These are phyloP conservation scores for Mesembrinibis cayennensis DNA, from an alignment of 2,113 vertebrate genomes.

Conservation along the genomic window DNA sequence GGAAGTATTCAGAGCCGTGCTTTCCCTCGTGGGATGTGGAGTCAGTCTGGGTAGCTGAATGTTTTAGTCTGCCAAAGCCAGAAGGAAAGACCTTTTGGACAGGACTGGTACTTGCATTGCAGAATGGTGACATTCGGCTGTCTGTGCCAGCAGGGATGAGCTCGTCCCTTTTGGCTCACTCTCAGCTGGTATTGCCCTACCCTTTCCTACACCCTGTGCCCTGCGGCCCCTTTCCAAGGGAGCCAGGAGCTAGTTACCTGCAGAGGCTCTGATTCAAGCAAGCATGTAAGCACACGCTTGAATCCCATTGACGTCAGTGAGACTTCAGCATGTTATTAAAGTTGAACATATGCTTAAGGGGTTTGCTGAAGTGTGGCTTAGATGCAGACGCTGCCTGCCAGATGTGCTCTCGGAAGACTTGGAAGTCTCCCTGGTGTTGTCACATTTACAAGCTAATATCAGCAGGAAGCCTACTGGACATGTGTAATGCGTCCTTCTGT, in stretches of 20 bases:
- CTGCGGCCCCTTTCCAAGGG: neutral
- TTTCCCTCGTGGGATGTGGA: rapidly evolving
- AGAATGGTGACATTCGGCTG: neutral
- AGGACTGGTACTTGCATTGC: neutral
- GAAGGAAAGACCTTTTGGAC: neutral
- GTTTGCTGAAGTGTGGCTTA: slow-evolving; percentile 12
- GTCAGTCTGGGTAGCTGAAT: neutral
- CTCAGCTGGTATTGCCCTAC: neutral
- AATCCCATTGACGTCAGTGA: neutral
- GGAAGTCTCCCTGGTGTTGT: slow-evolving; percentile 1
- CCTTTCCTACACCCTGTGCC: neutral
- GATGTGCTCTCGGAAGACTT: neutral
- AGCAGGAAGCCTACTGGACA: neutral
- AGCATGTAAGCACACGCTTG: neutral
- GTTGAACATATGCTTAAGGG: neutral
- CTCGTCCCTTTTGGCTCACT: neutral
- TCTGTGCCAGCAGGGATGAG: neutral
- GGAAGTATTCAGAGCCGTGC: neutral
- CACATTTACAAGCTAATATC: neutral
- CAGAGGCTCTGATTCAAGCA: neutral
- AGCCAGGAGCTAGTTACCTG: neutral
- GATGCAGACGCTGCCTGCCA: neutral
- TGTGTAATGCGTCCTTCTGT: neutral
- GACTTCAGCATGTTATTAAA: neutral
- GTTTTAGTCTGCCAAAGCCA: neutral